Percentiles rank a stretch among this genome's conserved stretches.
These are phyloP conservation scores for Sylvietta virens DNA, from an alignment of 2,113 vertebrate species.

Conservation along the genomic window DNA sequence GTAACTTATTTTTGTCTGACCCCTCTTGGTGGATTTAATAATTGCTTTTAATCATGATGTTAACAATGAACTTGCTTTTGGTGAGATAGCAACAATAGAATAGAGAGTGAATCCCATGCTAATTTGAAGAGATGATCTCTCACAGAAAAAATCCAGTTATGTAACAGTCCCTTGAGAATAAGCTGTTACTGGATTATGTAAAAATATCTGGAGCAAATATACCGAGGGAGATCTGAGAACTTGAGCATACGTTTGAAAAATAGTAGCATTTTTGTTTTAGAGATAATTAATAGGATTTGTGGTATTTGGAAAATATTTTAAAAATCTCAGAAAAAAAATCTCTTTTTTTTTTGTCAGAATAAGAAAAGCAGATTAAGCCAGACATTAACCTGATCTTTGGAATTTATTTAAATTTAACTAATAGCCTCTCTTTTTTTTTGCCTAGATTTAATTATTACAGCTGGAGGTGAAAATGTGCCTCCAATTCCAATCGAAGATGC, in stretches of 20 bases:
- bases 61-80: neutral
- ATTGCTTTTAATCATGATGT: neutral
- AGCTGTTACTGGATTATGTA: neutral
- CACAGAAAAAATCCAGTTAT: neutral
- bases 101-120: neutral
- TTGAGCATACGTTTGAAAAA: neutral
- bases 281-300: neutral
- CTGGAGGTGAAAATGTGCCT: conserved; percentile 85
- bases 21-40: conserved; percentile 14
- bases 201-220: neutral
- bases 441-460: conserved; percentile 85
- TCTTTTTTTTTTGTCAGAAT: neutral
- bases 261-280: neutral
- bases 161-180: neutral
- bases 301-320: neutral
- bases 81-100: neutral
- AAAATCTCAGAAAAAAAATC: neutral
- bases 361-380: neutral
- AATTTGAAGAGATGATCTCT: neutral
- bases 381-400: neutral
- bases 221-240: neutral
- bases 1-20: conserved; percentile 20
- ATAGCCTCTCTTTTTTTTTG: neutral
- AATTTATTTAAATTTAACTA: neutral
- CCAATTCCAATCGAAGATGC: conserved; percentile 84